phyloP scores from a whole-genome alignment of 2,888 invertebrate species.

The Blera fallax region DNA sequence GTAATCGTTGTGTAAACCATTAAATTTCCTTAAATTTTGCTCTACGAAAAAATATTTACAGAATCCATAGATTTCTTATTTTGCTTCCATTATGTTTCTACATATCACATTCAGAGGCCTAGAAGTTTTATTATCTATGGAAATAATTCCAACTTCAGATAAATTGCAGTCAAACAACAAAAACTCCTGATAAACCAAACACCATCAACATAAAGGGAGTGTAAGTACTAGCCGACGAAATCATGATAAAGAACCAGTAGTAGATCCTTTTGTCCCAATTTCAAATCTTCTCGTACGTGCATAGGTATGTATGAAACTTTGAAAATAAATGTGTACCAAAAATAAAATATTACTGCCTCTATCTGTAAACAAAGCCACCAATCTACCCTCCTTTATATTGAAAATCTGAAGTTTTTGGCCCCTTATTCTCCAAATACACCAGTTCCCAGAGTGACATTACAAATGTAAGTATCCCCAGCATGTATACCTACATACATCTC shows the following conservation, averaged over 20 bases:
- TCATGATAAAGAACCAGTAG: constrained; percentile 26
- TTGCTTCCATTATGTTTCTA: no score
- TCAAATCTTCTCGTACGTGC: not conserved
- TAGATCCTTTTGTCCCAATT: not conserved
- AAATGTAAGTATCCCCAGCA: not conserved
- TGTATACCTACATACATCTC: not conserved
- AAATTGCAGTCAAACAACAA: not conserved
- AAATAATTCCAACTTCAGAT: constrained; percentile 1
- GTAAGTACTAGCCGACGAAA: constrained; percentile 35
- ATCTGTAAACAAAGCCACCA: constrained; percentile 34
- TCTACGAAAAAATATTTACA: no score
- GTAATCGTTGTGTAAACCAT: no score
- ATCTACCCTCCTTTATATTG: constrained; percentile 25
- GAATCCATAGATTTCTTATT: no score
- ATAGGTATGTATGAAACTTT: constrained; percentile 28
- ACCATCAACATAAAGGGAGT: not conserved
- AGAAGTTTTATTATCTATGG: no score
- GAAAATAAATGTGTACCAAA: constrained; percentile 9
- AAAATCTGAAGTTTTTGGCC: constrained; percentile 33
- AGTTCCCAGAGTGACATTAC: not conserved
- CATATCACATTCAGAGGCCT: no score
- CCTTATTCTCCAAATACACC: not conserved
- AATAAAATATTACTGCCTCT: constrained; percentile 23
- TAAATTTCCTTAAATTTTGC: no score
- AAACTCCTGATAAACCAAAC: not conserved